These are phyloP conservation scores for Arrhamphus sclerolepis DNA, from an alignment of 2,797 vertebrate species.

Conservation along the genomic window DNA sequence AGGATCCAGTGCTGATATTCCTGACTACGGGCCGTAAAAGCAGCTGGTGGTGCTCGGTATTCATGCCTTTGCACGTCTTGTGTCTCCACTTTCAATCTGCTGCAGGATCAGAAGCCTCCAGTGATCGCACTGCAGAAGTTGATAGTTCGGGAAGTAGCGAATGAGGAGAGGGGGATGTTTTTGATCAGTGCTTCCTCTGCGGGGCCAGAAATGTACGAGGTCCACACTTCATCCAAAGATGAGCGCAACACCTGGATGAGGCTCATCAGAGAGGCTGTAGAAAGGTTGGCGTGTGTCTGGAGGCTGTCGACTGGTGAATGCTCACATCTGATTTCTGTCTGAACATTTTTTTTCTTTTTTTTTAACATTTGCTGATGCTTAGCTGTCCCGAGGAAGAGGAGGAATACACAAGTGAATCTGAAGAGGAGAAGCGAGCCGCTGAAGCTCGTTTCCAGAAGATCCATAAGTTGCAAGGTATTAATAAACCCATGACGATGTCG, in stretches of 20 bases:
- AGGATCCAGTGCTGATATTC: slow-evolving; percentile 50
- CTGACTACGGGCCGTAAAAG: too few relatives aligned
- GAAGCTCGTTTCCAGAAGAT: slow-evolving; percentile 89
- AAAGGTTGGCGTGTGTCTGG: slow-evolving; percentile 82
- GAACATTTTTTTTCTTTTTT: neutral
- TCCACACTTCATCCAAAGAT: slow-evolving; percentile 90
- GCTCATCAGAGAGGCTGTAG: slow-evolving; percentile 90
- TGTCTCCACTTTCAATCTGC: slow-evolving; percentile 3
- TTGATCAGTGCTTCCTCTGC: slow-evolving; percentile 92
- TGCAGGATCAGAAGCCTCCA: slow-evolving; percentile 94
- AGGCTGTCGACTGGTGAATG: too few relatives aligned
- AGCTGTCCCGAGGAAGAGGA: slow-evolving; percentile 94
- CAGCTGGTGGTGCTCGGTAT: too few relatives aligned
- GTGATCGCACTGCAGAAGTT: slow-evolving; percentile 95
- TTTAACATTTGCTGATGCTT: slow-evolving; percentile 7
- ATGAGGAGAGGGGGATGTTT: slow-evolving; percentile 96
- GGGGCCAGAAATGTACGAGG: slow-evolving; percentile 97
- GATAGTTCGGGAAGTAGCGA: slow-evolving; percentile 96
- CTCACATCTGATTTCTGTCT: neutral
- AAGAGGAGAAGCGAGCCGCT: slow-evolving; percentile 88
- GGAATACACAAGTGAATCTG: slow-evolving; percentile 86
- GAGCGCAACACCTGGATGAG: slow-evolving; percentile 96
- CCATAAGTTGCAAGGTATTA: slow-evolving; percentile 90
- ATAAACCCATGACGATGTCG: neutral
- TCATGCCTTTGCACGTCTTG: too few relatives aligned